Evolutionary conservation across 2,888 invertebrate species (phyloP), one percentile per base, ranked within the genome.

Genomic region (Tuta absoluta): DNA sequence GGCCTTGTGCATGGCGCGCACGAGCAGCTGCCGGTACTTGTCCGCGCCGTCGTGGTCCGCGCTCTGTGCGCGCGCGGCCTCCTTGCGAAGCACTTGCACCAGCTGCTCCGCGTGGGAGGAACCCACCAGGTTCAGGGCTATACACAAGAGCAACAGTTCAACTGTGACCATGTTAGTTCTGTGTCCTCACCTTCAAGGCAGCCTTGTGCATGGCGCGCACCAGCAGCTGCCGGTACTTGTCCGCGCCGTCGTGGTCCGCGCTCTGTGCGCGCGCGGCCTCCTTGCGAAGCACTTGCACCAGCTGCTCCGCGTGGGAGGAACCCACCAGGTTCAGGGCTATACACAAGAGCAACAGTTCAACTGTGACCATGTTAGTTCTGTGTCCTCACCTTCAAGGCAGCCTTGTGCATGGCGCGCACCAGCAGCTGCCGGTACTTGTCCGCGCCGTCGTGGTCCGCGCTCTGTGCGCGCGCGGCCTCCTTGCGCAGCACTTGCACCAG

Each of bases 11-110:
- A 99, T 88, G 0, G 99, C 99, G 65, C 98, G 94, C 53, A 99
- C 99, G 41, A 99, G 93, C 69, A 99, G 93, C 89, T 99, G 99
- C 0, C 98, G 93, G 87, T 99, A 99, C 87, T 96, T 97, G 70
- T 97, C 98, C 17, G 98, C 97, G 82, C 99, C 99, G 85, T 99
- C 99, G 76, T 97, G 97, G 78, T 98, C 98, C 2, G 96, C 95
- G 78, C 95, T 95, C 76, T 95, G 94, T 0, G 98, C 98, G 85
- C 98, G 96, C n/a, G 96, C 93, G 0, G 98, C 97, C 89, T 99
- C 91, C 82, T 98, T 98, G 80, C 97, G 97, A 72, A 99, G 90
- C 65, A 98, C 95, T 65, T 96, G 92, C 23, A 99, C 98, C 95
- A 98, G 96, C 93, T 99, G 99, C 78, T 98, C 97, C 62, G 99